Evolutionary conservation across 2,888 invertebrate species (phyloP), one percentile per base, ranked within the genome.

Genomic region (Oligia strigilis): DNA sequence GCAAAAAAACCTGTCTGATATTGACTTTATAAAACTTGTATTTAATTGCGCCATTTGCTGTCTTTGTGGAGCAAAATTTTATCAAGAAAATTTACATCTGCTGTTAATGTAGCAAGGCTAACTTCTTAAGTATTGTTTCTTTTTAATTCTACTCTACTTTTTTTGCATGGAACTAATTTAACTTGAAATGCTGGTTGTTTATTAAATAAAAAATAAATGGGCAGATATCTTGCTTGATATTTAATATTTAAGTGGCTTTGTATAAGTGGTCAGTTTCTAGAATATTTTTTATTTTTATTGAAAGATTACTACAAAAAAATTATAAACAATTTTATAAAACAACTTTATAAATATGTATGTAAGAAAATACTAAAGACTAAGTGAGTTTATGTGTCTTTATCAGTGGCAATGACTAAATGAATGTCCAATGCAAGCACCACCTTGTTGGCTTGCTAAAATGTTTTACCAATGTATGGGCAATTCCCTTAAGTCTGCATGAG

Each of bases 81-180:
- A 2, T 70, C 13, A 49, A 36, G 1, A 58, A 70, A 64, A 66
- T n/a, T 64, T 70, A 43, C 29, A 75, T 40, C 23, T 29, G 0
- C 49, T 74, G 69, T 9, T 43, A 60, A 23, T 36, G n/a, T 70
- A 70, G 36, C 58, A 66, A 81, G 81, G 75, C 8, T 70, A 52
- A 70, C 60, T 40, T 40, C 36, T 23, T 64, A 36, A 17, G 64
- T 36, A 64, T 64, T 40, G 65, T 13, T 65, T 40, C n/a, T 52
- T 40, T 49, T 69, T 19, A n/a, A 29, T 19, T 36, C 66, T 17
- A 49, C 19, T 9, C 49, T 14, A 36, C 6, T n/a, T 62, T 36
- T n/a, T 62, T 36, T 49, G 23, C 46, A 58, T 5, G 36, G 46
- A 36, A 72, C 13, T 11, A 46, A 71, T 36, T 71, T 49, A 58